Evolutionary conservation across 2,888 invertebrate species (phyloP).

Genomic region (Drosophila mayaguana): DNA sequence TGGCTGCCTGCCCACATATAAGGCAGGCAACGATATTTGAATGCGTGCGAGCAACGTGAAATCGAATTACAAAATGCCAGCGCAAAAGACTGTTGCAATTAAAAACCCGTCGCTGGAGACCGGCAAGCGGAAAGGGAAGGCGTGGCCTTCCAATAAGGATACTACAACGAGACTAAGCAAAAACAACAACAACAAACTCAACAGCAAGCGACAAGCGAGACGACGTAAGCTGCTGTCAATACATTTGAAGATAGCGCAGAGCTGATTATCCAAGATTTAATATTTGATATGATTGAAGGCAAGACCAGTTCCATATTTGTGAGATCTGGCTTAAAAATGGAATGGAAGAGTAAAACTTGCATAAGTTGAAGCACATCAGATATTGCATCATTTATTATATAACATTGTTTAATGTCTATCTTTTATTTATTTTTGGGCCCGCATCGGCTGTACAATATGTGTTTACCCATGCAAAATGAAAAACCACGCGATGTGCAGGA

Average conservation of each 20-base stretch:
- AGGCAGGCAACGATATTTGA: slow-evolving; percentile 40
- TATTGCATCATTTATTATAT: neutral
- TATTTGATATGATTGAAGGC: neutral
- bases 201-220: slow-evolving; percentile 21
- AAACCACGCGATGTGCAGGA: neutral
- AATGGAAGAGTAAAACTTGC: neutral
- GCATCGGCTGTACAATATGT: neutral
- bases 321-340: no score
- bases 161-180: slow-evolving; percentile 8
- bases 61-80: slow-evolving; percentile 55
- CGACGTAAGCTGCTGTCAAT: slow-evolving; percentile 20
- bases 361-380: neutral
- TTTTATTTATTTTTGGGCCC: neutral
- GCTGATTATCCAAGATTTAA: slow-evolving; percentile 21
- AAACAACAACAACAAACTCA: slow-evolving; percentile 19
- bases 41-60: slow-evolving; percentile 36
- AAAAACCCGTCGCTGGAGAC: slow-evolving; percentile 10
- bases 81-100: slow-evolving; percentile 22
- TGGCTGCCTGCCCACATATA: slow-evolving; percentile 35
- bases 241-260: slow-evolving; percentile 2
- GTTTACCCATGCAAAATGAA: neutral
- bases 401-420: neutral
- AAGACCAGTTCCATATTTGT: neutral
- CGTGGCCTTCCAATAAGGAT: slow-evolving; percentile 61
- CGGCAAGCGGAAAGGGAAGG: neutral